Conservation (phyloP, 2,797 vertebrate genomes). For the Cichlasoma orientale region DNA sequence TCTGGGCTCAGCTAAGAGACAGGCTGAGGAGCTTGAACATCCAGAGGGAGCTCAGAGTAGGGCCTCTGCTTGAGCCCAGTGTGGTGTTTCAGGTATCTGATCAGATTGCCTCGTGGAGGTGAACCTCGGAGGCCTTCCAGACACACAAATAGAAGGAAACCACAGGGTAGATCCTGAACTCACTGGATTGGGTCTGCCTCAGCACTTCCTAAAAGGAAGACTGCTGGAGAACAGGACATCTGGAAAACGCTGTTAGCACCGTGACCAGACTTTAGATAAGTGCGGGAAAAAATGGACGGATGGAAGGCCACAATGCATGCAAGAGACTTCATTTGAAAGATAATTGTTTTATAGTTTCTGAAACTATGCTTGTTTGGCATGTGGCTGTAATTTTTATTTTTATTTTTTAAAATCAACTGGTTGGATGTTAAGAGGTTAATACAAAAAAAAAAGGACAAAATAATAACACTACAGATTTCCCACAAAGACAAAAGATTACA, state of each 20-base stretch:
- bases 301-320: neutral
- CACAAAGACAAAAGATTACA: neutral
- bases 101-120: neutral
- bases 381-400: too few relatives aligned
- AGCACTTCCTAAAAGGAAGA: neutral
- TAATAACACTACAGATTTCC: neutral
- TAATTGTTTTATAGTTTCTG: neutral
- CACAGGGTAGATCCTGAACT: neutral
- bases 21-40: neutral
- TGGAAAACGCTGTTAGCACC: neutral
- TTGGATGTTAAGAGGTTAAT: neutral
- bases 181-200: neutral
- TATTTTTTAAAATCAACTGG: too few relatives aligned
- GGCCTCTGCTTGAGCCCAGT: neutral
- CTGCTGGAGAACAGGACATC: neutral
- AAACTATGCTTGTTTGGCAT: neutral
- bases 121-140: neutral
- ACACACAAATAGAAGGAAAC: neutral
- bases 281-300: too few relatives aligned
- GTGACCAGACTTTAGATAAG: neutral
- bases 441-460: neutral
- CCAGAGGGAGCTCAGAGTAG: neutral
- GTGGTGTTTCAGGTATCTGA: neutral
- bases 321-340: neutral
- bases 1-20: neutral